Evolutionary conservation across 2,113 vertebrate species (phyloP), one percentile per base, ranked within the genome.

Genomic region (Nestor notabilis): DNA sequence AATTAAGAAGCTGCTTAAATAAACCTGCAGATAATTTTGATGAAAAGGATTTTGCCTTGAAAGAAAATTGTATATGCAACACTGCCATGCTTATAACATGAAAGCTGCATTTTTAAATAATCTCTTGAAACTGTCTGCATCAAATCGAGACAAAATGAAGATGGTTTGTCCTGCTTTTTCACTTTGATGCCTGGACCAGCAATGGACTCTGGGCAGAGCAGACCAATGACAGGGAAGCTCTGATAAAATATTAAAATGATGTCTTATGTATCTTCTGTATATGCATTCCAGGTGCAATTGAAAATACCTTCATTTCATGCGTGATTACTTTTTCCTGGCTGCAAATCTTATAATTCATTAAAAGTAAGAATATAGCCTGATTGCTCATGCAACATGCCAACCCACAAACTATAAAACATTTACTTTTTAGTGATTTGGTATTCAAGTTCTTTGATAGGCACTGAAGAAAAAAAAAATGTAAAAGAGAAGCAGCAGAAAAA

Each of bases 261-360:
- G 2, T 31, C 33, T 77, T 75, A 44, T 20, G 9, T 53, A 71
- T 63, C 20, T 13, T 80, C 43, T 3, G 0, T 61, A 55, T 60
- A n/a, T 41, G 4, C 28, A 64, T 75, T 90, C 75, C 53, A 78
- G 29, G n/a, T 91, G 23, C 31, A 68, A 77, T 49, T 93, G 49
- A 68, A 95, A 87, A 87, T 82, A 58, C 11, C 33, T 87, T 72
- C 0, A 60, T 95, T 96, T 93, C n/a, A 91, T 55, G 70, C 46
- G 9, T 74, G 53, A 91, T 93, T 91, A 87, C 46, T 46, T 94
- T 90, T 92, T 91, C 46, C 53, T 80, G 49, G 58, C 33, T 69
- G 24, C 44, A 76, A 93, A 84, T 69, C 46, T 87, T 72, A 47
- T 58, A 82, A 93, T 70, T 89, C 77, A 87, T 95, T 85, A 83